phyloP scores from a whole-genome alignment of 1,140 invertebrate genomes.

The Euschistus heros region DNA sequence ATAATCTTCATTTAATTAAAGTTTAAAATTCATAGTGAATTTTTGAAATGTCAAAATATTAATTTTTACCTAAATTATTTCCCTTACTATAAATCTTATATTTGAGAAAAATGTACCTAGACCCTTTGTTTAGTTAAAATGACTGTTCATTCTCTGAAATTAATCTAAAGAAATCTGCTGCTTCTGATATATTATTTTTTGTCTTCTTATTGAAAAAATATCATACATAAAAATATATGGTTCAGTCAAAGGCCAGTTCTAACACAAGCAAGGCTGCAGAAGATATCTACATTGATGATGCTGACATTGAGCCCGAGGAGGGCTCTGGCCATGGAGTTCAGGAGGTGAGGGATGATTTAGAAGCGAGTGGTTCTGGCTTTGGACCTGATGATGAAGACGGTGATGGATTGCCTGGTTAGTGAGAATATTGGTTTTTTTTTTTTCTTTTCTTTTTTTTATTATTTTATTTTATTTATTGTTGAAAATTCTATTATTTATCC shows the following conservation, averaged over 20 bases:
- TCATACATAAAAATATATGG: no score
- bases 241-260: conserved; percentile 3
- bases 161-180: no score
- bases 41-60: no score
- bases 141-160: no score
- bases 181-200: no score
- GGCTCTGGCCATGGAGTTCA: conserved; percentile 37
- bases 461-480: neutral
- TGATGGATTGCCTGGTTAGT: conserved; percentile 31
- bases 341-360: conserved; percentile 48
- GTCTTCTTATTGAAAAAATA: no score
- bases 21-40: no score
- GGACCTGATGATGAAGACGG: conserved; percentile 57
- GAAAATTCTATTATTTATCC: neutral
- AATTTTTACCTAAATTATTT: no score
- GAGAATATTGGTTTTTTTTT: neutral
- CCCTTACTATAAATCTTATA: no score
- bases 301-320: conserved; percentile 39
- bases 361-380: conserved; percentile 56
- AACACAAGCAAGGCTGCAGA: conserved; percentile 2
- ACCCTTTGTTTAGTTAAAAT: no score
- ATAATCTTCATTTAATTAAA: no score
- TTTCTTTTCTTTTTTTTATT: neutral
- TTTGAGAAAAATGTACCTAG: no score
- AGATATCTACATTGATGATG: conserved; percentile 35